Evolutionary conservation across 1,140 invertebrate species (phyloP), one percentile per base, ranked within the genome.

Genomic region (Drosophila carrolli): DNA sequence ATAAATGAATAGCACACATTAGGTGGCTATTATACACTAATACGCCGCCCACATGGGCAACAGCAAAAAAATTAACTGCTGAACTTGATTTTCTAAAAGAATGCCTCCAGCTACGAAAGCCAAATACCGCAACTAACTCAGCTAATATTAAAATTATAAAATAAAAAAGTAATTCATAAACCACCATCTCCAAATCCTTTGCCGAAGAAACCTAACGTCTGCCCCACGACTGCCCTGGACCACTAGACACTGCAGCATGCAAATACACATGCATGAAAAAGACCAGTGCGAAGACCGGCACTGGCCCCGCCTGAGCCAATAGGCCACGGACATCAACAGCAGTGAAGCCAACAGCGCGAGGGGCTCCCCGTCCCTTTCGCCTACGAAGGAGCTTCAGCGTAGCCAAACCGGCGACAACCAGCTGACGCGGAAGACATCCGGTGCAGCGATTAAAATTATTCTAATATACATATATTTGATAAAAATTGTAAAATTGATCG

Each of bases 161-260:
- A 53, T 51, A 1, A 14, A 29, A 51, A 1, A 35, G 2, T 51
- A 51, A 13, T 6, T 14, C 37, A 8, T 8, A 43, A 40, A 19
- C 43, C 61, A 55, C 53, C 14, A 41, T 56, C 62, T 40, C 53
- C 53, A 35, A 65, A 57, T 44, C 53, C 43, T 5, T 56, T 65
- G 37, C 62, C 53, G 43, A 56, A 48, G 38, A 63, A 11, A 55
- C 41, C 41, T 23, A 19, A 38, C 1, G 41, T 47, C 43, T 56
- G 61, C 32, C 60, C 60, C 5, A 54, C 48, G 50, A 63, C 50
- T 54, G 60, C 40, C n/a, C 41, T 47, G 41, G 43, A 59, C 43
- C 40, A 8, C 50, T 47, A 38, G 43, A 59, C 43, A 11, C n/a
- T 46, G n/a, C 27, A 27, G 29, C 51, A 40, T 65, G 61, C 40